Percentiles rank a stretch among this genome's conserved stretches.
These are phyloP conservation scores for Avahi laniger DNA, from an alignment of 2,797 vertebrate genomes.

Conservation along the genomic window DNA sequence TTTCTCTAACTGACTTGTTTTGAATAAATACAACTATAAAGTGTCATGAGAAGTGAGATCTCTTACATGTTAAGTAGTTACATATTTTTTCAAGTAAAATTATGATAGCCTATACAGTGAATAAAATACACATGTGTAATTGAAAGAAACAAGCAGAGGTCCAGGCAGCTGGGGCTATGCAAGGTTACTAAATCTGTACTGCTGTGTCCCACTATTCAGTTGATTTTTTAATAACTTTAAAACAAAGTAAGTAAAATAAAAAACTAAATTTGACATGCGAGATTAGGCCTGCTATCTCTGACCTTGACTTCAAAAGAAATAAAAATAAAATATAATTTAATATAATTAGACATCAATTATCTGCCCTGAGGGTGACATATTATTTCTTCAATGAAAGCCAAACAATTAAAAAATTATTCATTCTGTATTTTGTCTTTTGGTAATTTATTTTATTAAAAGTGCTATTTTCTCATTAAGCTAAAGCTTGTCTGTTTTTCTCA, in stretches of 20 bases:
- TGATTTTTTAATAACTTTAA: background rate
- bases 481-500: background rate
- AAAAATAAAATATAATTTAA: background rate
- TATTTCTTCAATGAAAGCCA: background rate
- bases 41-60: background rate
- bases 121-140: background rate
- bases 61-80: background rate
- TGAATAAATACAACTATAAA: background rate
- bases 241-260: background rate
- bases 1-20: background rate
- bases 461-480: background rate
- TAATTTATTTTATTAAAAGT: background rate
- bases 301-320: background rate
- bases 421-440: background rate
- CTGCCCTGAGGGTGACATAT: background rate
- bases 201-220: accelerated
- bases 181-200: background rate
- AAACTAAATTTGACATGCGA: background rate
- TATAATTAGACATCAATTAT: background rate
- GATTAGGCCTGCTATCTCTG: background rate
- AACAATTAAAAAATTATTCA: background rate
- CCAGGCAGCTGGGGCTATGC: background rate
- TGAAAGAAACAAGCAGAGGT: background rate
- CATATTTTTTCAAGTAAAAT: background rate
- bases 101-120: background rate